Evolutionary conservation across 2,797 vertebrate genomes (phyloP).

Genomic region (Onychomys arenicola): DNA sequence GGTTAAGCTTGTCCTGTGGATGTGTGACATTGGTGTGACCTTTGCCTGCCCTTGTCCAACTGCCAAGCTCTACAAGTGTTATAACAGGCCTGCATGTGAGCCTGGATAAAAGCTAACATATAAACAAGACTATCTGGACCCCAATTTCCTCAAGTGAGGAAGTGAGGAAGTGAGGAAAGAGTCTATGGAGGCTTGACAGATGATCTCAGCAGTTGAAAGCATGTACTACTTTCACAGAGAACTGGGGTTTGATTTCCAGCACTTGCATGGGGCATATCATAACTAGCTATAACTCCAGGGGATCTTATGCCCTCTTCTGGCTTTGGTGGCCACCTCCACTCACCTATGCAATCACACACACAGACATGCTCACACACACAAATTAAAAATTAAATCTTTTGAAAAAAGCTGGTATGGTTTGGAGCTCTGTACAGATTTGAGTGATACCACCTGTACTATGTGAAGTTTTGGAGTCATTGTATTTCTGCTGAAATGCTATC

Average conservation of each 20-base stretch:
- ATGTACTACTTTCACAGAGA: not conserved
- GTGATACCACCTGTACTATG: not conserved
- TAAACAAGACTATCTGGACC: not conserved
- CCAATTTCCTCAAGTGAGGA: not conserved
- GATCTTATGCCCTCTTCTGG: not conserved
- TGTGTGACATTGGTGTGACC: fast-evolving
- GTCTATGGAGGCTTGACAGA: not conserved
- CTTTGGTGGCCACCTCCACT: not conserved
- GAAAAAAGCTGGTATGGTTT: not conserved
- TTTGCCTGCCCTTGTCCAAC: not conserved
- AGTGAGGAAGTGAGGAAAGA: not conserved
- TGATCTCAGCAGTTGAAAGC: not conserved
- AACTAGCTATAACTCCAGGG: not conserved
- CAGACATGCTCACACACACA: not conserved
- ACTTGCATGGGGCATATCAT: too few relatives aligned
- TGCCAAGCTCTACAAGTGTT: not conserved
- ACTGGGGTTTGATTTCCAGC: not conserved
- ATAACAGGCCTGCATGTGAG: not conserved
- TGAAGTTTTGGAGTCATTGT: not conserved
- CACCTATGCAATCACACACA: not conserved
- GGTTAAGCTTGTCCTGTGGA: too few relatives aligned
- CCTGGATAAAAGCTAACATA: not conserved
- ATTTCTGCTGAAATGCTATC: not conserved
- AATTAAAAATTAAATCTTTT: not conserved
- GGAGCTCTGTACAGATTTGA: not conserved